Percentiles rank a stretch among this genome's conserved stretches.
These are phyloP conservation scores for Epinephelus fuscoguttatus DNA, from an alignment of 2,113 vertebrate species.

Conservation along the genomic window DNA sequence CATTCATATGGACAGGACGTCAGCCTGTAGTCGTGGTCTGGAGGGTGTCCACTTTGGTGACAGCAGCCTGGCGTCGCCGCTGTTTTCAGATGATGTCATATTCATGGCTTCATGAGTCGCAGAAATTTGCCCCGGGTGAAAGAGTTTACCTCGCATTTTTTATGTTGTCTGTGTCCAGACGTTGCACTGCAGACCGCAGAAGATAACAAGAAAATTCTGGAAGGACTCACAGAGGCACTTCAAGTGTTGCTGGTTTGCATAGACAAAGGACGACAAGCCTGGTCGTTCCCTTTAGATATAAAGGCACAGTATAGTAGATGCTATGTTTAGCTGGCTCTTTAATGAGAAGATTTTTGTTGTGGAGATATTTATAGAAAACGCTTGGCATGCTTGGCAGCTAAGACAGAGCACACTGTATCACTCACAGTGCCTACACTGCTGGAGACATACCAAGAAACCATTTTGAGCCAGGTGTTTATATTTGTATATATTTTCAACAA, in stretches of 20 bases:
- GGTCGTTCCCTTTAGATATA: neutral
- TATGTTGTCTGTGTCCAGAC: neutral
- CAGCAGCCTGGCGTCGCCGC: slow-evolving; percentile 20
- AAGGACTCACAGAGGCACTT: neutral
- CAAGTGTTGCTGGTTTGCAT: neutral
- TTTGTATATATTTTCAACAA: no score
- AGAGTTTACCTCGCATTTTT: neutral
- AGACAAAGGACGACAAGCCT: neutral
- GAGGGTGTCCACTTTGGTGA: slow-evolving; percentile 31
- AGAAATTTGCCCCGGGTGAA: neutral
- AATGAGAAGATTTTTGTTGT: neutral
- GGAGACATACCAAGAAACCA: no score
- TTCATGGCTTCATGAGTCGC: neutral
- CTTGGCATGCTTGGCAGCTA: neutral
- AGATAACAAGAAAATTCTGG: neutral
- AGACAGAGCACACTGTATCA: neutral
- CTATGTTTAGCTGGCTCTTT: neutral
- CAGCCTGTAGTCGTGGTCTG: neutral
- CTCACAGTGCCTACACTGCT: no score
- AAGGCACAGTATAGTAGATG: neutral
- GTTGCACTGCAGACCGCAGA: neutral
- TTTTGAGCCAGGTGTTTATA: no score
- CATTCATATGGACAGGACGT: slow-evolving; percentile 32
- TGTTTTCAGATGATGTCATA: slow-evolving; percentile 42
- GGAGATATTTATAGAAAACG: neutral